Evolutionary conservation across 1,140 invertebrate genomes (phyloP).

Genomic region (Apis cerana): DNA sequence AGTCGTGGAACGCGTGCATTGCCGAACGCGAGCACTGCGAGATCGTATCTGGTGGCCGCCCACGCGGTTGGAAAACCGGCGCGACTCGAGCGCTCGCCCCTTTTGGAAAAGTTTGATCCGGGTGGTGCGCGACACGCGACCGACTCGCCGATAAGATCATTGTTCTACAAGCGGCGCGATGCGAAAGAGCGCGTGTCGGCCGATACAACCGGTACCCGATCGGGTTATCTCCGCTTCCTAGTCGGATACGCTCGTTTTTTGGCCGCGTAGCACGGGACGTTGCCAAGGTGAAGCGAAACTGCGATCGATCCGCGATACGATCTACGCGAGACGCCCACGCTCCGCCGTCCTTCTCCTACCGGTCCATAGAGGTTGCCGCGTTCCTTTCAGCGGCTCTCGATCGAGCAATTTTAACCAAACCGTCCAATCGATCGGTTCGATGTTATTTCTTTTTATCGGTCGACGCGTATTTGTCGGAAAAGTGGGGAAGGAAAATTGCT

Average conservation of each 20-base stretch:
- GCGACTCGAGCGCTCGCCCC: constrained; percentile 2
- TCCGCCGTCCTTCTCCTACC: not conserved
- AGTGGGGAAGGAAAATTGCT: too few species aligned
- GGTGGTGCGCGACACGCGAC: constrained; percentile 29
- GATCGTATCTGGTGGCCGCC: constrained; percentile 34
- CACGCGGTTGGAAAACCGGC: constrained; percentile 25
- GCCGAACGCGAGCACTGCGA: not conserved
- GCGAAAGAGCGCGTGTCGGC: constrained; percentile 23
- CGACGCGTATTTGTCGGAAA: too few species aligned
- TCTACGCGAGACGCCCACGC: constrained; percentile 37
- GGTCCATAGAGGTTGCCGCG: too few species aligned
- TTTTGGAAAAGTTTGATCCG: constrained; percentile 47
- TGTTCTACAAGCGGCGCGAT: constrained; percentile 47
- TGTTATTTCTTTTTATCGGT: too few species aligned
- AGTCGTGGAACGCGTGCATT: too few species aligned
- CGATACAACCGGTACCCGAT: constrained; percentile 20
- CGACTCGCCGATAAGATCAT: constrained; percentile 29
- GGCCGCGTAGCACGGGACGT: not conserved
- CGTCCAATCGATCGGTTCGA: too few species aligned
- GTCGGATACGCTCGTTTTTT: constrained; percentile 28
- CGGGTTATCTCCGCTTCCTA: constrained; percentile 32
- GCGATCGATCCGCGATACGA: constrained; percentile 40
- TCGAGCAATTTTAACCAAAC: not conserved
- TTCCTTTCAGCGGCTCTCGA: not conserved
- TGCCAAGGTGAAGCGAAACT: not conserved